Evolutionary conservation across 2,113 vertebrate species (phyloP).

Genomic region (Genyomyrus donnyi): DNA sequence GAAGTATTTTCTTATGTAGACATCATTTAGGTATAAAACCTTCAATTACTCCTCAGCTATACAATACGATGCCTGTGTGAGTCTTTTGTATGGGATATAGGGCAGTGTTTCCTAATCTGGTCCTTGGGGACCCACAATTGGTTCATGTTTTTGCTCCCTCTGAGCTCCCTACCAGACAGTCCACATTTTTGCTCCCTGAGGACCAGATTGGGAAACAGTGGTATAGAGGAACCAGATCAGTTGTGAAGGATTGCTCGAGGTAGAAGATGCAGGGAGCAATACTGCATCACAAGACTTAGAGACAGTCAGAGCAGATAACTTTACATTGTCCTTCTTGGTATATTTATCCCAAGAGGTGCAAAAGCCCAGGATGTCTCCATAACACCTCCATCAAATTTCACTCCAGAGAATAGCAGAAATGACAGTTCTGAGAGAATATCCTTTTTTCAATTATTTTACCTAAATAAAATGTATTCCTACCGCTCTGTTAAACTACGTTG

Average conservation of each 20-base stretch:
- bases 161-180: no score
- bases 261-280: not conserved
- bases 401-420: not conserved
- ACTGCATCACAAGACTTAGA: not conserved
- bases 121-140: not conserved
- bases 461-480: not conserved
- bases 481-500: not conserved
- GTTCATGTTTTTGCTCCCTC: not conserved
- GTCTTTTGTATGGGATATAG: not conserved
- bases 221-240: not conserved
- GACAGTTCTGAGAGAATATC: not conserved
- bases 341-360: not conserved
- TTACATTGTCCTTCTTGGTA: not conserved
- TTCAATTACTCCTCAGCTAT: not conserved
- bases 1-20: not conserved
- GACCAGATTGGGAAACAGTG: not conserved
- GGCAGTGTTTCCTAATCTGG: not conserved
- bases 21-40: not conserved
- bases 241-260: not conserved
- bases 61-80: not conserved
- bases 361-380: not conserved
- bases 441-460: not conserved
- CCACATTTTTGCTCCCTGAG: not conserved
- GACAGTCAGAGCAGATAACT: not conserved
- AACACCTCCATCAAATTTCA: not conserved